phyloP scores from a whole-genome alignment of 2,888 invertebrate genomes.

The Napeogenes sylphis region DNA sequence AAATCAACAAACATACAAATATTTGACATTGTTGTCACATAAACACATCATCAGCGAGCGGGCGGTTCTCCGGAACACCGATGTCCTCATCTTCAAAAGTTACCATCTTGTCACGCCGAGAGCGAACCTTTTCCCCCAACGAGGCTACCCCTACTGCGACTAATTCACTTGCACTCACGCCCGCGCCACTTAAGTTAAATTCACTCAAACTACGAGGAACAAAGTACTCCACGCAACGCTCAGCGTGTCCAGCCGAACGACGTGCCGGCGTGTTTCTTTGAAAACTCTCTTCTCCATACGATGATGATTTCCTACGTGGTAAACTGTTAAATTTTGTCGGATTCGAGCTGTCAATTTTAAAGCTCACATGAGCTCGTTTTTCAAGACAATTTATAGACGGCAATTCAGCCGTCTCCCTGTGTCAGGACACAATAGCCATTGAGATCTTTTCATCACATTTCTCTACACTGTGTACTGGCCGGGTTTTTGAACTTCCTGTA shows the following conservation, averaged over 20 bases:
- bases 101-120: constrained; percentile 37
- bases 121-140: constrained; percentile 29
- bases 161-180: constrained; percentile 64
- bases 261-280: constrained; percentile 82
- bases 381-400: constrained; percentile 52
- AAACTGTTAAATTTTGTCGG: constrained; percentile 77
- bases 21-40: constrained; percentile 71
- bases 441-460: constrained; percentile 71
- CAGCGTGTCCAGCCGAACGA: constrained; percentile 76
- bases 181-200: constrained; percentile 84
- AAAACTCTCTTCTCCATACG: constrained; percentile 70
- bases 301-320: constrained; percentile 68
- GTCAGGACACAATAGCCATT: constrained; percentile 78
- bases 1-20: constrained; percentile 28
- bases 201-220: constrained; percentile 90
- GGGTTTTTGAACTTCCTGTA: constrained; percentile 46
- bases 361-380: constrained; percentile 56
- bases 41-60: constrained; percentile 83
- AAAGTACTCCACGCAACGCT: constrained; percentile 86
- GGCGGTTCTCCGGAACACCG: constrained; percentile 47
- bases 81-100: constrained; percentile 38
- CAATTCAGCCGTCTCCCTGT: constrained; percentile 60
- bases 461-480: constrained; percentile 67
- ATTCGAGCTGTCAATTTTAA: constrained; percentile 59
- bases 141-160: constrained; percentile 38